These are phyloP conservation scores for Malurus splendens DNA, from an alignment of 2,797 vertebrate species.

Conservation along the genomic window DNA sequence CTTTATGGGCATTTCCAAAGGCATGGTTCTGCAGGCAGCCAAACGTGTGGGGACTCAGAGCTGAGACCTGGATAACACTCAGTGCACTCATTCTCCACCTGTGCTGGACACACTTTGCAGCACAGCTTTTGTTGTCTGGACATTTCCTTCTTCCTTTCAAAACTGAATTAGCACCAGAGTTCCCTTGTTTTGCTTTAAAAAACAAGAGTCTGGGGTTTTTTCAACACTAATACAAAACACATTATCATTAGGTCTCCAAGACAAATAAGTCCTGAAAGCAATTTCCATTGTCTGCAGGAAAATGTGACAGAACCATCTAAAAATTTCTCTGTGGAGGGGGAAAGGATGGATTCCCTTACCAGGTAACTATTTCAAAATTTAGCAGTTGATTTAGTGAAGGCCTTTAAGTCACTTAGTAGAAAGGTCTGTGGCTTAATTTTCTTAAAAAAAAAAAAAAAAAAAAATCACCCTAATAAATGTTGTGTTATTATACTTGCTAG, in stretches of 20 bases:
- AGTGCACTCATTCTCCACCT: not conserved
- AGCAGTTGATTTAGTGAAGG: not conserved
- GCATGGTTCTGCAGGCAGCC: not conserved
- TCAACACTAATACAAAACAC: not conserved
- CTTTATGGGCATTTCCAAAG: slow-evolving; percentile 1
- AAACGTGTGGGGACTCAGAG: not conserved
- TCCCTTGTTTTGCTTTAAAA: not conserved
- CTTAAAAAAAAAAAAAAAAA: not conserved
- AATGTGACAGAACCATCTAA: not conserved
- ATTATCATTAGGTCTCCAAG: not conserved
- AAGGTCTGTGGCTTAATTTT: not conserved
- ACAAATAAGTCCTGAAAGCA: not conserved
- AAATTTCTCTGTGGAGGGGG: not conserved
- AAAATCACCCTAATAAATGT: not conserved
- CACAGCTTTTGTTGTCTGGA: not conserved
- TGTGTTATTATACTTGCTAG: not conserved
- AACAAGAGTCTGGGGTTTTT: not conserved
- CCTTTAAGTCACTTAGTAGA: not conserved
- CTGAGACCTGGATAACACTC: not conserved
- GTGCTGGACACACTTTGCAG: not conserved
- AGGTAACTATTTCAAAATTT: not conserved
- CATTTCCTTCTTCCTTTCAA: not conserved
- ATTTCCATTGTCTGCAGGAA: not conserved
- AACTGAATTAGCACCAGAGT: not conserved
- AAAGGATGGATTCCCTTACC: not conserved